Percentiles rank a stretch among this genome's conserved stretches.
Conservation (phyloP, 1,140 invertebrate genomes). For the Zaprionus capensis region DNA sequence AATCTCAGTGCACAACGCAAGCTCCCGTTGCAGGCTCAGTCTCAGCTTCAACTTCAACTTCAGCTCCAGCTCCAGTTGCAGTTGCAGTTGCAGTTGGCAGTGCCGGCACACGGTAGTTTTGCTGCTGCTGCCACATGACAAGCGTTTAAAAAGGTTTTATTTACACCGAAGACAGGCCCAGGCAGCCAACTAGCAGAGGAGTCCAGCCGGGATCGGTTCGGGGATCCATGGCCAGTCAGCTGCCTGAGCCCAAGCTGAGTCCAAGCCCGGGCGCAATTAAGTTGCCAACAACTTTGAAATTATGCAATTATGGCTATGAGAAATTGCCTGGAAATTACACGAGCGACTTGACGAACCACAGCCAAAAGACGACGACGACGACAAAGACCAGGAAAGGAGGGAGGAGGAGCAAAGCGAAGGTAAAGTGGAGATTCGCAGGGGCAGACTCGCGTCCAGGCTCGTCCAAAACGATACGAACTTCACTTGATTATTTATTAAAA, state of each 20-base stretch:
- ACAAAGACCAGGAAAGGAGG: not conserved
- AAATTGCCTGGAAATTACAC: constrained; percentile 83
- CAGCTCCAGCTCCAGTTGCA: constrained; percentile 7
- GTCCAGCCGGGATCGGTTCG: not conserved
- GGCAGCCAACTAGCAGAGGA: constrained; percentile 16
- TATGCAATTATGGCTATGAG: constrained; percentile 84
- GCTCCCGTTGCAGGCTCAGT: constrained; percentile 46
- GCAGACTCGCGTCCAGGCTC: constrained; percentile 26
- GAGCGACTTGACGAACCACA: constrained; percentile 78
- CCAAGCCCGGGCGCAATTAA: constrained; percentile 72
- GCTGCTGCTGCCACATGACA: constrained; percentile 64
- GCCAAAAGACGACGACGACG: constrained; percentile 24
- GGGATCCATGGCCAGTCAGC: constrained; percentile 25
- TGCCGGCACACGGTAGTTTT: constrained; percentile 32
- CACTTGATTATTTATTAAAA: constrained; percentile 83
- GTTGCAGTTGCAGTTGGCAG: constrained; percentile 17
- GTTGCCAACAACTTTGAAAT: constrained; percentile 84
- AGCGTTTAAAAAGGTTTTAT: constrained; percentile 83
- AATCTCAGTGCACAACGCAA: constrained; percentile 10
- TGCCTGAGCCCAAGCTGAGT: constrained; percentile 20
- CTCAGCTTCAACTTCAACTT: constrained; percentile 1
- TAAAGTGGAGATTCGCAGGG: not conserved
- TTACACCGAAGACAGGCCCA: constrained; percentile 70
- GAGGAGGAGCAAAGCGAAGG: not conserved
- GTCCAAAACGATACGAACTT: constrained; percentile 54